phyloP scores from a whole-genome alignment of 1,140 invertebrate genomes.

The Sarcophaga peregrina region DNA sequence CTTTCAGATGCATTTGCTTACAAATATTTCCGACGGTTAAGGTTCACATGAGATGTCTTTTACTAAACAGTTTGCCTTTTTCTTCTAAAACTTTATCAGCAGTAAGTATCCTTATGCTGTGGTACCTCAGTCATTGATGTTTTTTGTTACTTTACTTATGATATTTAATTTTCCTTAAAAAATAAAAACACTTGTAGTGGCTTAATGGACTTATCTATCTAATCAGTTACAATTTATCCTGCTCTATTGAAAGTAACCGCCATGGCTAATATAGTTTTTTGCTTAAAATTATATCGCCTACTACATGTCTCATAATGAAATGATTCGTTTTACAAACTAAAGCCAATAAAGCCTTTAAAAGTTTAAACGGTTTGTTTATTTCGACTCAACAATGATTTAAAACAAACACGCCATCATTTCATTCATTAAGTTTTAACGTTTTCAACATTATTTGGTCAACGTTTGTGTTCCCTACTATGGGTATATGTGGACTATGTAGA shows the following conservation, averaged over 20 bases:
- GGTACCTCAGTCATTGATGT: no score
- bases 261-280: neutral
- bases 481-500: neutral
- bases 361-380: neutral
- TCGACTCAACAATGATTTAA: constrained; percentile 12
- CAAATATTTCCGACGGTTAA: no score
- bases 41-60: no score
- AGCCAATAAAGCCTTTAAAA: neutral
- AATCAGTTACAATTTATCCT: constrained; percentile 3
- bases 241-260: neutral
- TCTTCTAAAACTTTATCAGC: no score
- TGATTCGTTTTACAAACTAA: neutral
- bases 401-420: constrained; percentile 38
- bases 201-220: neutral
- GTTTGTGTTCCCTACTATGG: neutral
- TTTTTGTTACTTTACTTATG: no score
- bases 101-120: no score
- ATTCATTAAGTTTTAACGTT: constrained; percentile 39
- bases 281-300: neutral
- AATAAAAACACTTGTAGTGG: neutral
- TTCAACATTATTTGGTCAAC: constrained; percentile 29
- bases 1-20: no score
- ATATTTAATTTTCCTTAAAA: no score
- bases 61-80: no score
- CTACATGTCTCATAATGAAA: constrained; percentile 4